These are phyloP conservation scores for Plebejus melissa DNA, from an alignment of 2,888 invertebrate species.

Conservation along the genomic window DNA sequence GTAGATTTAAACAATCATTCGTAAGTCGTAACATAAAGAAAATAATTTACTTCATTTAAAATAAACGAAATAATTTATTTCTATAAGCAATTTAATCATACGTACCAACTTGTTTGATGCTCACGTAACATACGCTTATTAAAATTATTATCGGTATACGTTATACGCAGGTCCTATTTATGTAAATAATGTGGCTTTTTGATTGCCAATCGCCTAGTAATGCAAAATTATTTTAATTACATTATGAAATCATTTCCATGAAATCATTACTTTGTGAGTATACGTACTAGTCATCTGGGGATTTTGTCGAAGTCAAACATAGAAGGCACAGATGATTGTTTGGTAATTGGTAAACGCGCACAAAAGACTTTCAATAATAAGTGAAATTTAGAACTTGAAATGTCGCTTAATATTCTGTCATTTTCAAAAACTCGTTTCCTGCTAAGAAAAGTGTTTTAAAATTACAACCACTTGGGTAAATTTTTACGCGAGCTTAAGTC, in stretches of 20 bases:
- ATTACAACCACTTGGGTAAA: too few relatives aligned
- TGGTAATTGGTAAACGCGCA: too few relatives aligned
- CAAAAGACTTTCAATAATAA: too few relatives aligned
- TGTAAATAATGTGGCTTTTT: background rate
- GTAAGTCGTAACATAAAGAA: background rate
- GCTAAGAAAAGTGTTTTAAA: too few relatives aligned
- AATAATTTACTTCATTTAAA: background rate
- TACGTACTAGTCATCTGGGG: background rate
- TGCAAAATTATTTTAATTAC: background rate
- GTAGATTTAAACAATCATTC: too few relatives aligned
- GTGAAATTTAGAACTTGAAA: too few relatives aligned
- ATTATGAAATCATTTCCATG: background rate
- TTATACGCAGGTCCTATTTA: background rate
- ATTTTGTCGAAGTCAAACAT: background rate
- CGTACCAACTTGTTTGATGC: background rate
- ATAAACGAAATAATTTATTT: background rate
- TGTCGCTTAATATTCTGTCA: too few relatives aligned
- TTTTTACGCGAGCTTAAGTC: too few relatives aligned
- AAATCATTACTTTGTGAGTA: background rate
- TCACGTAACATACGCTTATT: background rate
- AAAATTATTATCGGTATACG: background rate
- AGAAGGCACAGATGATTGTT: background rate
- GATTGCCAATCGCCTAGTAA: background rate
- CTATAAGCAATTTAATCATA: background rate
- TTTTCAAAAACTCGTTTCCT: too few relatives aligned